Base-by-base conservation (phyloP, 2,888 invertebrate genomes). In the Byasa hedistus region DNA sequence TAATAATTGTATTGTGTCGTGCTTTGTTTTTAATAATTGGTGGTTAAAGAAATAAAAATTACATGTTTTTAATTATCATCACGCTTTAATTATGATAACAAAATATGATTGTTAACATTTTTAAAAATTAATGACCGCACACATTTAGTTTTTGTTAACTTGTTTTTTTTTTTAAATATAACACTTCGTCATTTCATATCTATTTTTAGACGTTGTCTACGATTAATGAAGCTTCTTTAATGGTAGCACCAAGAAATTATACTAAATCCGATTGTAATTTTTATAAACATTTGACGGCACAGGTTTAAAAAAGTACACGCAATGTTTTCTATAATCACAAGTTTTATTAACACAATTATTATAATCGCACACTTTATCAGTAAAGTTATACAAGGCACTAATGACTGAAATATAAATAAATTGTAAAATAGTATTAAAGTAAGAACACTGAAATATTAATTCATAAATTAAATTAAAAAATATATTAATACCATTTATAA, bases 361-460 rank as follows among this genome's bases (percentile, higher is more conserved):
- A n/a, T 48, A 39, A 39, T 39, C 39, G 39, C 39, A 39, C 48
- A 48, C 19, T 48, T 48, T 48, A 48, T 48, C 48, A 48, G 12
- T n/a, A n/a, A 48, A 56, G 8, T 56, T 66, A 69, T 66, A 57
- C 65, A 68, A 64, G 48, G 57, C 32, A 61, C n/a, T 64, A 54
- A 61, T 65, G 57, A 65, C 60, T 60, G 32, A 36, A 54, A 51
- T 27, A 59, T 59, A 39, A 59, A 48, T 59, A 44, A 44, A 39
- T 48, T 60, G 24, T 39, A 56, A 39, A 62, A 36, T 55, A 36
- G n/a, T 62, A 55, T 62, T n/a, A 56, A 24, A 55, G 22, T 56
- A 55, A 27, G 56, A 27, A 23, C 27, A 19, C 7, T 22, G 23
- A 56, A 56, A 39, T 39, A 15, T 39, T 39, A n/a, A 15, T 39